A percentile compares a stretch with the other conserved stretches of the same genome.
Conservation (phyloP, 2,888 invertebrate species). For the Aspidapion aeneum region DNA sequence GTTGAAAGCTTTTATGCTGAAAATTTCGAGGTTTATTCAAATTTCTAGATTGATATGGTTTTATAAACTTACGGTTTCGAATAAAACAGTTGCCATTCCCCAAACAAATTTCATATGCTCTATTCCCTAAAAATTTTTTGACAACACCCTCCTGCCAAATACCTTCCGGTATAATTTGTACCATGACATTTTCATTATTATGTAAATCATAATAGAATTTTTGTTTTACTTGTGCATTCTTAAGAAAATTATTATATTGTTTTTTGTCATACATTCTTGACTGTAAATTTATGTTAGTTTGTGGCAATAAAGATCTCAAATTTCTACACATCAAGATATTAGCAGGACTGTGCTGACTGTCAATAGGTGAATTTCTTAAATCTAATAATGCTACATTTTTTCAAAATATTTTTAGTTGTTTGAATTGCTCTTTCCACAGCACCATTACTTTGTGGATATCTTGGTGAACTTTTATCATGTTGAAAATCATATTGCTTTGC, state of each 20-base stretch:
- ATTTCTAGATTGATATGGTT: not conserved
- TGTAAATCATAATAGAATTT: slow-evolving; percentile 8
- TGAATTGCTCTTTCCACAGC: not conserved
- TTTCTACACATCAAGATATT: slow-evolving; percentile 8
- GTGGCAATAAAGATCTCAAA: slow-evolving; percentile 1
- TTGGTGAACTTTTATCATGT: slow-evolving; percentile 7
- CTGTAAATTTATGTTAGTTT: not conserved
- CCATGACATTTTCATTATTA: not conserved
- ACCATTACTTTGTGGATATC: slow-evolving; percentile 10
- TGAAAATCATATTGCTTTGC: slow-evolving; percentile 6
- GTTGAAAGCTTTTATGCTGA: no score
- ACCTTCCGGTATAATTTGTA: not conserved
- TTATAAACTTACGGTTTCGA: not conserved
- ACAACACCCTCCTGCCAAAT: not conserved
- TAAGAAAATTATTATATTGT: slow-evolving; percentile 6
- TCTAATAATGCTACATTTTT: not conserved
- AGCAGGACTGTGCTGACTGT: slow-evolving; percentile 3
- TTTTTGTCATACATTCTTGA: slow-evolving; percentile 8
- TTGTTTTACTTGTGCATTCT: slow-evolving; percentile 2
- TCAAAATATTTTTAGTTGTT: not conserved
- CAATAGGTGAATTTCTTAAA: slow-evolving; percentile 6
- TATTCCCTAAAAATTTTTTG: not conserved
- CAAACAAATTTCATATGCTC: not conserved
- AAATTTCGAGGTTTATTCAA: not conserved
- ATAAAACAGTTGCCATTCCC: not conserved